Percentiles rank a stretch among this genome's conserved stretches.
Conservation (phyloP, 2,113 vertebrate species). For the Anarrhichthys ocellatus region DNA sequence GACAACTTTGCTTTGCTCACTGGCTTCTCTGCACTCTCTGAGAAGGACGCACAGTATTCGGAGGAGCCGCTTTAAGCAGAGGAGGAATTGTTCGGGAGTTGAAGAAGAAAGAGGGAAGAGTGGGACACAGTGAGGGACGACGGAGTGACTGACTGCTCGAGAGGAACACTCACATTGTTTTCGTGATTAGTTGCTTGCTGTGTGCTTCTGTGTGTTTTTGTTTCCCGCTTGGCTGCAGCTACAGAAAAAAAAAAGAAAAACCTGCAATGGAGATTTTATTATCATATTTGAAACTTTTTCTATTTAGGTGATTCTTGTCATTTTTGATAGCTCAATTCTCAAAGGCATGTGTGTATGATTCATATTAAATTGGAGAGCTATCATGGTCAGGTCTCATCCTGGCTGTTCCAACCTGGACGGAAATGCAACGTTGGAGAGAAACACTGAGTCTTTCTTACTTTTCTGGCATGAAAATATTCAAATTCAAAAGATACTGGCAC, state of each 20-base stretch:
- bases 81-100: not conserved
- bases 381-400: not conserved
- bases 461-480: slow-evolving; percentile 35
- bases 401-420: not conserved
- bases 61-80: not conserved
- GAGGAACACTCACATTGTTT: not conserved
- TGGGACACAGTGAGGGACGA: not conserved
- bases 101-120: not conserved
- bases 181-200: not conserved
- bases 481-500: slow-evolving; percentile 48
- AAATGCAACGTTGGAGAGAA: not conserved
- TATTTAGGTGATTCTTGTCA: not conserved
- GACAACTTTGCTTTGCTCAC: slow-evolving; percentile 8
- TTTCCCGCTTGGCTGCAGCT: slow-evolving; percentile 10
- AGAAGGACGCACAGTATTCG: not conserved
- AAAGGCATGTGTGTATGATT: not conserved
- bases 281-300: not conserved
- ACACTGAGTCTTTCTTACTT: slow-evolving; percentile 18
- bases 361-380: not conserved
- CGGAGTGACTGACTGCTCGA: not conserved
- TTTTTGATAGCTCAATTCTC: not conserved
- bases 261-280: not conserved
- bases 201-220: not conserved
- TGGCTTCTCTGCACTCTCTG: not conserved
- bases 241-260: not conserved